phyloP scores from a whole-genome alignment of 2,113 vertebrate genomes.

The Trichomycterus rosablanca region DNA sequence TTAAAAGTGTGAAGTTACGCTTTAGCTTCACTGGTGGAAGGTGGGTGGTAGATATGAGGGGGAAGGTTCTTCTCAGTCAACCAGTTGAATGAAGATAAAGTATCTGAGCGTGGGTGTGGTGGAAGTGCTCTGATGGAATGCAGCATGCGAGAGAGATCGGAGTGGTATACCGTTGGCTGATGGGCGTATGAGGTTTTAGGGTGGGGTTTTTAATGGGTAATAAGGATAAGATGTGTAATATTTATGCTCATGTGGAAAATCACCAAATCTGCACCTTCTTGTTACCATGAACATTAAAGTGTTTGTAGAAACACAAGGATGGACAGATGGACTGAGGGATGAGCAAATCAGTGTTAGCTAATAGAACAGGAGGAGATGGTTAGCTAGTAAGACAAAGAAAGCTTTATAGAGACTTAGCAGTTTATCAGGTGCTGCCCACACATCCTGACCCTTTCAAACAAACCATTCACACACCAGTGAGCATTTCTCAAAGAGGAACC shows the following conservation, averaged over 20 bases:
- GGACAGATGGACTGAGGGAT: slow-evolving; percentile 65
- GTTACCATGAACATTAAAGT: slow-evolving; percentile 64
- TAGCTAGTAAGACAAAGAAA: slow-evolving; percentile 37
- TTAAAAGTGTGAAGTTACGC: too few species aligned
- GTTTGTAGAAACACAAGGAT: slow-evolving; percentile 64
- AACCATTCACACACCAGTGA: background rate
- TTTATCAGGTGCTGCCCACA: slow-evolving; percentile 31
- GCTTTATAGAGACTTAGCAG: slow-evolving; percentile 32
- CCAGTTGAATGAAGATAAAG: slow-evolving; percentile 35
- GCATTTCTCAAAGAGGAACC: background rate
- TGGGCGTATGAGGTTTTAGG: too few species aligned
- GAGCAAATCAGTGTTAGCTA: slow-evolving; percentile 34
- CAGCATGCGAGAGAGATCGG: slow-evolving; percentile 39
- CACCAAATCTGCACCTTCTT: slow-evolving; percentile 63
- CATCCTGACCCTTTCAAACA: slow-evolving; percentile 19
- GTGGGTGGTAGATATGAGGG: too few species aligned
- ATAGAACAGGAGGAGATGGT: slow-evolving; percentile 3
- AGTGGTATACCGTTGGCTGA: too few species aligned
- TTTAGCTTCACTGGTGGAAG: slow-evolving; percentile 20
- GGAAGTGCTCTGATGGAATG: slow-evolving; percentile 15
- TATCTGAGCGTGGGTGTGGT: slow-evolving; percentile 18
- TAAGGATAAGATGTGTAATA: slow-evolving; percentile 76
- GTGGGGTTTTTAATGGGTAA: too few species aligned
- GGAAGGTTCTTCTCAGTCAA: slow-evolving; percentile 31
- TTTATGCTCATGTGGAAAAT: too few species aligned